Conservation (phyloP, 2,888 invertebrate species). For the Arge pagana region DNA sequence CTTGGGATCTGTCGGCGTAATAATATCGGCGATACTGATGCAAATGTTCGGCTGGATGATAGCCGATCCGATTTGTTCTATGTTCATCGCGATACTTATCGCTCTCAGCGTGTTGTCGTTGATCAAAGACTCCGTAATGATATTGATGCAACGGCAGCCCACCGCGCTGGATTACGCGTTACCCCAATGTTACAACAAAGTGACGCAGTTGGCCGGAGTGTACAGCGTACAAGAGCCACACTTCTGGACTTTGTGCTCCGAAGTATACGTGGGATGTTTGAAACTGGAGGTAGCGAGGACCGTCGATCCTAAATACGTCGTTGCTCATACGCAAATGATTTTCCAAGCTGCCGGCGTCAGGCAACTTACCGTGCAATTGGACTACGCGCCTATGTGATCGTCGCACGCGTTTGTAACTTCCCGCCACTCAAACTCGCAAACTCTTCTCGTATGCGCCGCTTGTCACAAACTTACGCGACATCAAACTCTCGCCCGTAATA, state of each 20-base stretch:
- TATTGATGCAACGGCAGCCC: conserved; percentile 95
- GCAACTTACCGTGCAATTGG: conserved; percentile 91
- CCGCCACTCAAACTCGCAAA: conserved; percentile 32
- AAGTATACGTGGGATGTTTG: conserved; percentile 88
- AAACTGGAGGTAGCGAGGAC: conserved; percentile 94
- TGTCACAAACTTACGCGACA: conserved; percentile 38
- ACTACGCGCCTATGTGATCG: conserved; percentile 80
- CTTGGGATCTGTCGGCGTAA: conserved; percentile 94
- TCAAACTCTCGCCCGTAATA: conserved; percentile 32
- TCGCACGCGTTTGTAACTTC: conserved; percentile 20
- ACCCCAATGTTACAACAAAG: conserved; percentile 87
- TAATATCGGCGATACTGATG: conserved; percentile 92
- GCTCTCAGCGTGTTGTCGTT: conserved; percentile 83
- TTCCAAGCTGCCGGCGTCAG: conserved; percentile 91
- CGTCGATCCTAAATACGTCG: conserved; percentile 90
- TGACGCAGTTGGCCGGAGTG: conserved; percentile 89
- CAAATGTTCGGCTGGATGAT: conserved; percentile 97
- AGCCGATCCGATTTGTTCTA: conserved; percentile 97
- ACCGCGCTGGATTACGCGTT: conserved; percentile 77
- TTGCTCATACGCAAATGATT: conserved; percentile 91
- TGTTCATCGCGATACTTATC: conserved; percentile 92
- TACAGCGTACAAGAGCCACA: conserved; percentile 96
- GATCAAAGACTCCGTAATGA: conserved; percentile 84
- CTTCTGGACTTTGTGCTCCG: conserved; percentile 97
- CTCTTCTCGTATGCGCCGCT: conserved; percentile 36